Conservation (phyloP, 1,140 invertebrate species). For the Temnothorax curvispinosus region DNA sequence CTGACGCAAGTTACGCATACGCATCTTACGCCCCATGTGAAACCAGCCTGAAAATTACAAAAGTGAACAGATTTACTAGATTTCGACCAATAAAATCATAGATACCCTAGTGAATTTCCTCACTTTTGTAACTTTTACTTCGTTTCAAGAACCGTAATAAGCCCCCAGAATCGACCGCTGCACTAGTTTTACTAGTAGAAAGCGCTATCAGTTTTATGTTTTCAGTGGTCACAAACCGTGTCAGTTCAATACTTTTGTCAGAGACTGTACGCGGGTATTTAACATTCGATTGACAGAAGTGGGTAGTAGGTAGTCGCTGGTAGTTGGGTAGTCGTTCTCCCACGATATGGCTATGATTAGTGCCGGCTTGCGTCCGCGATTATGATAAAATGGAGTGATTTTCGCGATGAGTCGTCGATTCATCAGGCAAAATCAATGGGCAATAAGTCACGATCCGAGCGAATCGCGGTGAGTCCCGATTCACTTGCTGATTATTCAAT, state of each 20-base stretch:
- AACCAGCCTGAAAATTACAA: too few relatives aligned
- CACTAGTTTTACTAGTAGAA: too few relatives aligned
- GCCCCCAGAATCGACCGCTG: too few relatives aligned
- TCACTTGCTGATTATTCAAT: background rate
- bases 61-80: too few relatives aligned
- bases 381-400: slow-evolving; percentile 42
- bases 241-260: slow-evolving; percentile 66
- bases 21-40: too few relatives aligned
- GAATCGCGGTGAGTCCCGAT: slow-evolving; percentile 55
- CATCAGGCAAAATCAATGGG: slow-evolving; percentile 5
- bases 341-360: slow-evolving; percentile 76
- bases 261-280: slow-evolving; percentile 73
- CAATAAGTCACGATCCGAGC: background rate
- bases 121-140: too few relatives aligned
- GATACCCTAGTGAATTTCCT: too few relatives aligned
- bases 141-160: too few relatives aligned
- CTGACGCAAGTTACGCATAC: too few relatives aligned
- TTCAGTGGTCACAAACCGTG: background rate
- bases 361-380: slow-evolving; percentile 54
- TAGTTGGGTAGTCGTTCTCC: slow-evolving; percentile 62
- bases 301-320: slow-evolving; percentile 80
- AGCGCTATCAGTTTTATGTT: too few relatives aligned
- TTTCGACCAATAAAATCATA: too few relatives aligned
- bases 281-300: slow-evolving; percentile 76
- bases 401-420: slow-evolving; percentile 51